A percentile compares a stretch with the other conserved stretches of the same genome.
These are phyloP conservation scores for Brevipalpus yothersi DNA, from an alignment of 1,140 invertebrate species.

Conservation along the genomic window DNA sequence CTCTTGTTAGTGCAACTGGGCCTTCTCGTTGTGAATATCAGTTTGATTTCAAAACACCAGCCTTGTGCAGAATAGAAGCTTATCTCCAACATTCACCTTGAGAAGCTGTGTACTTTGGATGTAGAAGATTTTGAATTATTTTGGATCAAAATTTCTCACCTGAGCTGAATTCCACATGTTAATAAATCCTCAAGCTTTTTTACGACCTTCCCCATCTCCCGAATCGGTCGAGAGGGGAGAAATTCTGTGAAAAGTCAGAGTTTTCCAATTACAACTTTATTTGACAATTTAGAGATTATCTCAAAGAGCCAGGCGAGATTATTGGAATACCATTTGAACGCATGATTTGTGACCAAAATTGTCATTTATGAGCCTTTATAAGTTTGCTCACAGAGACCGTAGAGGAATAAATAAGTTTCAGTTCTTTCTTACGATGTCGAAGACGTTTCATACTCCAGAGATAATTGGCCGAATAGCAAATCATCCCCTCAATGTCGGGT, in stretches of 20 bases:
- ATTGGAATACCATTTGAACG: too few relatives aligned
- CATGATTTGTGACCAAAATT: too few relatives aligned
- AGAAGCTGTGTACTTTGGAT: not conserved
- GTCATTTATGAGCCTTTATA: too few relatives aligned
- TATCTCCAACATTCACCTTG: not conserved
- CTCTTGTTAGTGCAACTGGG: slow-evolving; percentile 51
- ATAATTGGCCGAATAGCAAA: too few relatives aligned
- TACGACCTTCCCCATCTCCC: not conserved
- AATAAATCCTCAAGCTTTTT: not conserved
- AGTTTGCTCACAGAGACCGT: too few relatives aligned
- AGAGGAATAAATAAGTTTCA: too few relatives aligned
- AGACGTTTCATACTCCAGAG: too few relatives aligned
- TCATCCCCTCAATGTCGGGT: too few relatives aligned
- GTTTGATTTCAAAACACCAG: slow-evolving; percentile 67
- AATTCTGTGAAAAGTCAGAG: not conserved
- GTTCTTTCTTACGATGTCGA: too few relatives aligned
- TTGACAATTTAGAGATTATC: not conserved
- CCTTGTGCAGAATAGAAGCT: slow-evolving; percentile 34
- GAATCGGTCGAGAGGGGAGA: not conserved
- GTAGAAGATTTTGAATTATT: not conserved
- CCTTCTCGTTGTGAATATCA: slow-evolving; percentile 89
- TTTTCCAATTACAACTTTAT: not conserved
- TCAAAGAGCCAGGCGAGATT: not conserved
- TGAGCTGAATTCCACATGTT: not conserved
- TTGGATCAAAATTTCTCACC: not conserved